Percentiles rank a stretch among this genome's conserved stretches.
These are phyloP conservation scores for Caenorhabditis imperialis DNA, from an alignment of 2,888 invertebrate genomes.

Conservation along the genomic window DNA sequence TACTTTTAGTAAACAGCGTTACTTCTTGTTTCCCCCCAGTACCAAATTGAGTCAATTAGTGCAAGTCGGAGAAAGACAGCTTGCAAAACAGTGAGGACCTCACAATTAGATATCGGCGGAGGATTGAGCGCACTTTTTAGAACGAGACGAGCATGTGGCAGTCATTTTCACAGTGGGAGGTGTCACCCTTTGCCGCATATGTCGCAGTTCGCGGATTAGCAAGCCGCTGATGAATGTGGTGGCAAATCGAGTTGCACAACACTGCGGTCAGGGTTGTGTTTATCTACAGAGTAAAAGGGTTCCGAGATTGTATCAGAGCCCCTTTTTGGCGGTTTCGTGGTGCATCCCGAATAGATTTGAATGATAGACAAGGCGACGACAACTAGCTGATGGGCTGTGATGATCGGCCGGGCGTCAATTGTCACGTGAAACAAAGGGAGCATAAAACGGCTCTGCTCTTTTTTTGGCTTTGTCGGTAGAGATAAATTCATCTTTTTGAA, in stretches of 20 bases:
- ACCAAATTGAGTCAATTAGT: conserved; percentile 52
- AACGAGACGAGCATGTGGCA: conserved; percentile 20
- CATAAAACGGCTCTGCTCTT: conserved; percentile 30
- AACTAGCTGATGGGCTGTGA: conserved; percentile 33
- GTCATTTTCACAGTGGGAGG: conserved; percentile 52
- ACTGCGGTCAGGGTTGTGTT: conserved; percentile 46
- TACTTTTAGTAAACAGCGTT: conserved; percentile 46
- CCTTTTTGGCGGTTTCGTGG: conserved; percentile 29
- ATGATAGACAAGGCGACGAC: conserved; percentile 44
- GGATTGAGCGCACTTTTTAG: conserved; percentile 38
- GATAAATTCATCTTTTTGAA: conserved; percentile 19
- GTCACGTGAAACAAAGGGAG: conserved; percentile 42
- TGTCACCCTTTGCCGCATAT: conserved; percentile 28
- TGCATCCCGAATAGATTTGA: conserved; percentile 29
- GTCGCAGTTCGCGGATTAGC: conserved; percentile 47
- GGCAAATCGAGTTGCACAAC: conserved; percentile 39
- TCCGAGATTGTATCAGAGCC: conserved; percentile 31
- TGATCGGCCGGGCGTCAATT: conserved; percentile 37
- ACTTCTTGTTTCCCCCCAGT: conserved; percentile 21
- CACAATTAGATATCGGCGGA: conserved; percentile 32
- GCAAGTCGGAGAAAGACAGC: conserved; percentile 36
- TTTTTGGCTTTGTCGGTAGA: conserved; percentile 11
- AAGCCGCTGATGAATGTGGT: conserved; percentile 38
- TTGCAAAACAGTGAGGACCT: conserved; percentile 33
- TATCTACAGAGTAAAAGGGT: conserved; percentile 37